A percentile compares a stretch with the other conserved stretches of the same genome.
Conservation (phyloP, 2,113 vertebrate genomes). For the Seriola quinqueradiata region DNA sequence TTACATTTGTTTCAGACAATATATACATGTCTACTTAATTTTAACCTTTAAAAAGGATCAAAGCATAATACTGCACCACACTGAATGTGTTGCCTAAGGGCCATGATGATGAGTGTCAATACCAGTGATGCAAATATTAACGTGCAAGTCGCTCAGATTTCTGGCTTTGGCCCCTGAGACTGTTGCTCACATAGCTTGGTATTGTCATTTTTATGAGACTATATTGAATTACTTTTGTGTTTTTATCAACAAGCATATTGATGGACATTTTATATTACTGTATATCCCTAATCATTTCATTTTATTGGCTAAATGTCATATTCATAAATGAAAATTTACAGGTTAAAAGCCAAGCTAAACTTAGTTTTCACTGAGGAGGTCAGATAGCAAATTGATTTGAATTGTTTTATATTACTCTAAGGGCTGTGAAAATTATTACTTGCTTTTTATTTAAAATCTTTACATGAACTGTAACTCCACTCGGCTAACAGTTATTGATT, state of each 20-base stretch:
- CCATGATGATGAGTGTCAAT: too few relatives aligned
- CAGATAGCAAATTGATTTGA: too few relatives aligned
- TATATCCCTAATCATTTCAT: not conserved
- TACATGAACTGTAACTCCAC: not conserved
- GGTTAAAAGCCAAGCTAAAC: too few relatives aligned
- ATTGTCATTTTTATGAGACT: not conserved
- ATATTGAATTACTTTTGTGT: not conserved
- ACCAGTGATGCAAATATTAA: too few relatives aligned
- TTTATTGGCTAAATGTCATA: not conserved
- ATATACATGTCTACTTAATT: not conserved
- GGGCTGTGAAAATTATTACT: too few relatives aligned
- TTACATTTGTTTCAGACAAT: not conserved
- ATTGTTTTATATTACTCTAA: too few relatives aligned
- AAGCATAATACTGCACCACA: too few relatives aligned
- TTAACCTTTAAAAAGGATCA: too few relatives aligned
- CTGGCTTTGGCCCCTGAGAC: not conserved
- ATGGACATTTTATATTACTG: not conserved
- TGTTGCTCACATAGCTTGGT: not conserved
- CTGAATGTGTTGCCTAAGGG: too few relatives aligned
- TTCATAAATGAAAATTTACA: not conserved
- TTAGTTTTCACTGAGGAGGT: too few relatives aligned
- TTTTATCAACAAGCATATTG: not conserved
- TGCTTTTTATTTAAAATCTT: not conserved
- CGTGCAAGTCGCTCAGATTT: not conserved
- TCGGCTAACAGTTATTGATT: not conserved